Conservation (phyloP, 2,888 invertebrate species). For the Macrosiphum euphorbiae region DNA sequence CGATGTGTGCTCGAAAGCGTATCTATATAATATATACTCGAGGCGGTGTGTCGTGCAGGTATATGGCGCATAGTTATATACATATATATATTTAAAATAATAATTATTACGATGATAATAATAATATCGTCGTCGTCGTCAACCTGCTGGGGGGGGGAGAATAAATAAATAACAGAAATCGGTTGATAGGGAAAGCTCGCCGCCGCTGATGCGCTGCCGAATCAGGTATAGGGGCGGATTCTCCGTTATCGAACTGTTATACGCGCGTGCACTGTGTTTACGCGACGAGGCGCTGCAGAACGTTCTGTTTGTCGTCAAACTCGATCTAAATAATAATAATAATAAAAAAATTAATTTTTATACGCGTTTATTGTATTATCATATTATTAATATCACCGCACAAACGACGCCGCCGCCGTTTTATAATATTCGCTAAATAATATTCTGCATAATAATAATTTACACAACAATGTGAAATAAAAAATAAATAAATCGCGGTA, state of each 20-base stretch:
- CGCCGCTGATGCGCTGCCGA: slow-evolving; percentile 13
- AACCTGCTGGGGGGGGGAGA: neutral
- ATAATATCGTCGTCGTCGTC: neutral
- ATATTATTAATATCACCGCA: neutral
- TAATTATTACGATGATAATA: neutral
- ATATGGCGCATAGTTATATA: too few relatives aligned
- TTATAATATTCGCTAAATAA: neutral
- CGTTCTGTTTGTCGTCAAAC: slow-evolving; percentile 20
- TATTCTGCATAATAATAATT: neutral
- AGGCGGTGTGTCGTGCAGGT: too few relatives aligned
- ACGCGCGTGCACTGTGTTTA: slow-evolving; percentile 17
- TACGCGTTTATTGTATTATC: neutral
- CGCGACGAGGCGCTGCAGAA: neutral
- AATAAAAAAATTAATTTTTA: neutral
- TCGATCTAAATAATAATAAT: neutral
- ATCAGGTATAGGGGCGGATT: slow-evolving; percentile 13
- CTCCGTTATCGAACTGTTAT: neutral
- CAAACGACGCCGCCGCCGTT: neutral
- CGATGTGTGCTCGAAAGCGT: too few relatives aligned
- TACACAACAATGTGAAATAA: neutral
- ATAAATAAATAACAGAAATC: slow-evolving; percentile 3
- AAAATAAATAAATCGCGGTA: neutral
- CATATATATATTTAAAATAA: neutral
- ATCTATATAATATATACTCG: too few relatives aligned
- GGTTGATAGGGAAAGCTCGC: slow-evolving; percentile 2